Conservation (phyloP, 2,888 invertebrate species). For the Noctua fimbriata region DNA sequence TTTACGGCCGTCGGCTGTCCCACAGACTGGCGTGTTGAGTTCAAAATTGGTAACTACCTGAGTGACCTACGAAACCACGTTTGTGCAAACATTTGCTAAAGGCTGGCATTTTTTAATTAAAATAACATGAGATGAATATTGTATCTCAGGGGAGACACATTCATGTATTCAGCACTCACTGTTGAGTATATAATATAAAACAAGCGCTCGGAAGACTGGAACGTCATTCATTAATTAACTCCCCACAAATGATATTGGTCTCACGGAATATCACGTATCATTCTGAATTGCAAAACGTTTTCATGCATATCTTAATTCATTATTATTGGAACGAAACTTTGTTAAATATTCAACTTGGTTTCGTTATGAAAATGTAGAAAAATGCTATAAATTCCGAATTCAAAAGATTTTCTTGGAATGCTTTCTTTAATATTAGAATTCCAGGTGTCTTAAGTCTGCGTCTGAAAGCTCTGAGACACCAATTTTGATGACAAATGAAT, state of each 20-base stretch:
- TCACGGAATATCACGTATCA: constrained; percentile 27
- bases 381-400: not conserved
- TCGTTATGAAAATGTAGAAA: constrained; percentile 17
- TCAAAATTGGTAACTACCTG: constrained; percentile 25
- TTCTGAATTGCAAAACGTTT: constrained; percentile 35
- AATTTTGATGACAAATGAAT: constrained; percentile 21
- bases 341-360: constrained; percentile 26
- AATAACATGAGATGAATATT: constrained; percentile 21
- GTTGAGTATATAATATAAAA: constrained; percentile 27
- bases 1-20: not conserved
- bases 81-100: constrained; percentile 25
- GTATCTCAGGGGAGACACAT: constrained; percentile 5
- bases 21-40: constrained; percentile 7
- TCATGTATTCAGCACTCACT: constrained; percentile 19
- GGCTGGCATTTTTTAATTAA: constrained; percentile 42
- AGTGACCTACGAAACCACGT: constrained; percentile 8
- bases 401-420: not conserved
- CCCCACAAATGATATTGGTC: constrained; percentile 51
- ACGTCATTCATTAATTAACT: constrained; percentile 39
- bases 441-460: constrained; percentile 11
- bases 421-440: constrained; percentile 39
- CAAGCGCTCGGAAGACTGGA: constrained; percentile 6
- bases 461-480: not conserved
- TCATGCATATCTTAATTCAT: constrained; percentile 24
- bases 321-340: constrained; percentile 7